These are phyloP conservation scores for Tympanuchus pallidicinctus DNA, from an alignment of 2,113 vertebrate species.

Conservation along the genomic window DNA sequence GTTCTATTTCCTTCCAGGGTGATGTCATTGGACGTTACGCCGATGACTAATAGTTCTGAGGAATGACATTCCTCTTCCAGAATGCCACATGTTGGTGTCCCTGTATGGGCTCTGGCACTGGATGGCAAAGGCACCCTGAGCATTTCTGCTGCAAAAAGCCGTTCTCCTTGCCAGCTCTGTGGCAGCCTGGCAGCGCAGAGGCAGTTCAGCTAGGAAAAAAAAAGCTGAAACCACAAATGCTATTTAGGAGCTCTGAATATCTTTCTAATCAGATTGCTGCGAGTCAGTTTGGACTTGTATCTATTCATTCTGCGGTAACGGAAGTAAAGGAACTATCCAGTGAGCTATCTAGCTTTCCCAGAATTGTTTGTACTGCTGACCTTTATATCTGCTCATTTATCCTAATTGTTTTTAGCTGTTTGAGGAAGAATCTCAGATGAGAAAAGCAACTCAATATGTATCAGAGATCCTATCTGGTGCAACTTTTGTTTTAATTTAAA, in stretches of 20 bases:
- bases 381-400: conserved; percentile 71
- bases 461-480: conserved; percentile 67
- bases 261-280: conserved; percentile 60
- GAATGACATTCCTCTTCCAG: conserved; percentile 57
- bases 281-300: conserved; percentile 68
- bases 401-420: conserved; percentile 71
- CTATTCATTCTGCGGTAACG: conserved; percentile 70
- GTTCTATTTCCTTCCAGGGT: conserved; percentile 70
- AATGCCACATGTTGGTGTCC: conserved; percentile 19
- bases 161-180: not conserved
- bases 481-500: conserved; percentile 70
- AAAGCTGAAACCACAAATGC: conserved; percentile 55
- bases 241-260: conserved; percentile 53
- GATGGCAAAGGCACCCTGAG: not conserved
- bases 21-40: conserved; percentile 64
- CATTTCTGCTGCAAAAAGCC: not conserved
- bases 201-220: not conserved
- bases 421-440: conserved; percentile 71
- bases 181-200: not conserved
- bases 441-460: conserved; percentile 64
- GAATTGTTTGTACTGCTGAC: conserved; percentile 72
- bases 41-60: conserved; percentile 56
- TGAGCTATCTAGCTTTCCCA: conserved; percentile 70
- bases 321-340: conserved; percentile 73
- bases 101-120: fast-evolving